Percentiles rank a stretch among this genome's conserved stretches.
Evolutionary conservation across 2,113 vertebrate genomes (phyloP).

Genomic region (rabbit (Oryctolagus cuniculus)): DNA sequence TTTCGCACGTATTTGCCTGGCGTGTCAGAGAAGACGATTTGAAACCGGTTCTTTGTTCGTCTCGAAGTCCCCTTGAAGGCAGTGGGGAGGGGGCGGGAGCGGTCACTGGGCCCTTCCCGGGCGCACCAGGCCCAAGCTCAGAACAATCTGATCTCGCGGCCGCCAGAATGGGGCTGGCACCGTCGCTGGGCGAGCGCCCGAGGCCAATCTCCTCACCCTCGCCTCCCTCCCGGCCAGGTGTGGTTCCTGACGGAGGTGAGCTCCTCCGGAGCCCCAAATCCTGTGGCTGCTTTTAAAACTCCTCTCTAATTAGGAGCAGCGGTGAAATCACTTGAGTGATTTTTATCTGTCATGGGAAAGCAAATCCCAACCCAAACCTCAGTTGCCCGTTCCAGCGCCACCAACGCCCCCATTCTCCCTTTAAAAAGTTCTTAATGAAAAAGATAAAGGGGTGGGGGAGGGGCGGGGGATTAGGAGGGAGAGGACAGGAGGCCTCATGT

Average conservation of each 20-base stretch:
- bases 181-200: accelerated
- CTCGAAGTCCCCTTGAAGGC: neutral
- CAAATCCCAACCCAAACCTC: conserved; percentile 65
- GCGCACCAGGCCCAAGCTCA: neutral
- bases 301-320: conserved; percentile 78
- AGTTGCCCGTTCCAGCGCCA: conserved; percentile 46
- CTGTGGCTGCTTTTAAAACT: conserved; percentile 75
- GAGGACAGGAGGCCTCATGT: neutral
- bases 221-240: conserved; percentile 55
- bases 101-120: neutral
- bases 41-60: conserved; percentile 63
- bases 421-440: conserved; percentile 60
- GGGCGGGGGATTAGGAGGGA: neutral
- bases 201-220: neutral
- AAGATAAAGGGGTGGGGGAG: conserved; percentile 16
- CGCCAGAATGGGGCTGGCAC: neutral
- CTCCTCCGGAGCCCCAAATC: conserved; percentile 61
- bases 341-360: conserved; percentile 82
- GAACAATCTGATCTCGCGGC: neutral
- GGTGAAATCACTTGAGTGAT: conserved; percentile 72
- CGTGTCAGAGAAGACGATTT: conserved; percentile 10
- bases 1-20: conserved; percentile 63
- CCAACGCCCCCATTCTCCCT: conserved; percentile 7
- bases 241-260: conserved; percentile 55
- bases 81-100: neutral